Base-by-base conservation (phyloP, 2,113 vertebrate species). In the Glaucomys volans region DNA sequence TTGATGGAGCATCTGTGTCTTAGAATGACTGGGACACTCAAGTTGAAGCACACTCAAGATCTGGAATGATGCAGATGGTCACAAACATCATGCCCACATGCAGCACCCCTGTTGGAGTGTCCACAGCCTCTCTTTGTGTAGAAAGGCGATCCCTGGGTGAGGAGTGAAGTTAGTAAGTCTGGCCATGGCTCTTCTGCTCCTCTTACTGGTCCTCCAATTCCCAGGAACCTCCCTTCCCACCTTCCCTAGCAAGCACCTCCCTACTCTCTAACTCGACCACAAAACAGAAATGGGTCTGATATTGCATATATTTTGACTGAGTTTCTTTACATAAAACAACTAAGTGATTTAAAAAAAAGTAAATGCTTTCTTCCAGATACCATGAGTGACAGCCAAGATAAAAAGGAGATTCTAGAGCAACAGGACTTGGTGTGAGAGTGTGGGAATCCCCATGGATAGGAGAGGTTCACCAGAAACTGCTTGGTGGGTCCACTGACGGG, bases 251-350 rank as follows among this genome's bases (percentile, higher is more conserved):
- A 77, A 80, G 50, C 3, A 20, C 17, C 64, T 74, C 95, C 37
- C 40, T 88, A 4, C 35, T 76, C 59, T 94, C 28, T 80, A 17
- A n/a, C 14, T 71, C 42, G 13, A 42, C 75, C 66, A 69, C 42
- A 77, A 90, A 93, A 86, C 35, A 79, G 44, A 52, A 87, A 82
- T 87, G 37, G 37, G 16, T 90, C 44, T 84, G 52, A n/a, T 35
- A 83, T 4, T 62, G 14, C 18, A n/a, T 57, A 8, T 67, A 79
- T 83, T 90, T 87, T 79, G 89, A 90, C 89, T 26, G 10, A 74
- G 95, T 74, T 59, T 82, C 86, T 87, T 87, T 44, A 69, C 47
- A 30, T 87, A 50, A 94, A 77, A 86, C 47, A 94, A 76, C 24
- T 22, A 50, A 7, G 71, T 71, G 59, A 57, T 92, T 2, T 17